These are phyloP conservation scores for Agriotes lineatus DNA, from an alignment of 2,888 invertebrate species.

Conservation along the genomic window DNA sequence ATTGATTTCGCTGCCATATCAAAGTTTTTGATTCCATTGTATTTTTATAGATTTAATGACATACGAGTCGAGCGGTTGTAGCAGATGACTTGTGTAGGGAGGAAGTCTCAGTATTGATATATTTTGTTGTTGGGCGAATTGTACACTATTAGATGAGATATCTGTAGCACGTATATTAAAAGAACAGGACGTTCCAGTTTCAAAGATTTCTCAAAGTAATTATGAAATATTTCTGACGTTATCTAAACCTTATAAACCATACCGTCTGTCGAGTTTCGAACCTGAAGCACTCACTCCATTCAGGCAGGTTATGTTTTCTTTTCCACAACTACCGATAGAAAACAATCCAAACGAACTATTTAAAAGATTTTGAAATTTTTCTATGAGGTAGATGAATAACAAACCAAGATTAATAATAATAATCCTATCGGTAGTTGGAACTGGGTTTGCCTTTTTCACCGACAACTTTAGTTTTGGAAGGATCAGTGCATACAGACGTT, in stretches of 20 bases:
- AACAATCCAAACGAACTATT: too few species aligned
- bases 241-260: constrained; percentile 20
- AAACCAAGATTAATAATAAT: too few species aligned
- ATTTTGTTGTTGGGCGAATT: not conserved
- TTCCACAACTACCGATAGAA: not conserved
- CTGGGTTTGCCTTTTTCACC: not conserved
- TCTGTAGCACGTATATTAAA: constrained; percentile 53
- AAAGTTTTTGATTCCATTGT: constrained; percentile 14
- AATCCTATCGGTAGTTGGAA: too few species aligned
- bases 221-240: constrained; percentile 20
- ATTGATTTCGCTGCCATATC: constrained; percentile 15
- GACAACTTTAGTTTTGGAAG: not conserved
- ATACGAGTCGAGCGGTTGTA: constrained; percentile 51
- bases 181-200: constrained; percentile 53
- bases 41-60: constrained; percentile 49
- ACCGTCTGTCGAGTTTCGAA: too few species aligned
- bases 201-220: constrained; percentile 53
- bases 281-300: not conserved
- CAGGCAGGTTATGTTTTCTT: not conserved
- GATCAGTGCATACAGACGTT: not conserved
- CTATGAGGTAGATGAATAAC: too few species aligned
- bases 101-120: constrained; percentile 43
- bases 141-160: constrained; percentile 40
- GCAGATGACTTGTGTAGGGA: constrained; percentile 51
- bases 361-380: too few species aligned